Evolutionary conservation across 2,888 invertebrate genomes (phyloP), one percentile per base, ranked within the genome.

Genomic region (Acrobasis consociella): DNA sequence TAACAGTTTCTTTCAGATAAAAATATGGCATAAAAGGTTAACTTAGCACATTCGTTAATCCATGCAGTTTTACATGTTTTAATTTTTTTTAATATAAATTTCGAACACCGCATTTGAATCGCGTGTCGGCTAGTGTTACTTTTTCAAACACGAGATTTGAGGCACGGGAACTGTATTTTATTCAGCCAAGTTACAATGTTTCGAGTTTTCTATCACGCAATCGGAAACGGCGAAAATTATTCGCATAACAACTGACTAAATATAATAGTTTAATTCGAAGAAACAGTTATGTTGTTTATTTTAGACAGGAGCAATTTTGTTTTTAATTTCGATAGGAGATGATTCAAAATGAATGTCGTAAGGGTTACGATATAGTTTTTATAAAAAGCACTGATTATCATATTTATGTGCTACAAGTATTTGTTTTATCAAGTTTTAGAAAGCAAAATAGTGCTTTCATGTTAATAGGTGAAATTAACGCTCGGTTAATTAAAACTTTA

Each of bases 151-250:
- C 78, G 75, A 77, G 73, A 78, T 77, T 71, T 72, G 69, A 73
- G 72, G 72, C 75, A 73, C 71, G 67, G 70, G 71, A 72, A 73
- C 70, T 73, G 73, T 74, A 70, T 72, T 49, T 62, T 75, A 78
- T 75, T 75, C 72, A 73, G 74, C 69, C 73, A 73, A 76, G 67
- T 71, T 73, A 75, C 74, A 72, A 76, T 75, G 72, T 75, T 75
- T 77, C 72, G 67, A 80, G 76, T 82, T 81, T 74, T 72, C 72
- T 68, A 82, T 78, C 86, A 87, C 87, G 86, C 86, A 72, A 82
- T 70, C 72, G 65, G 66, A 76, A 62, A 72, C 70, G 69, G 77
- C 75, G 79, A 81, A 81, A 82, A 82, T 80, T 77, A 78, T 78
- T 78, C 74, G 72, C 64, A 70, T 76, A 73, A 73, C 70, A 70